Evolutionary conservation across 92 coral and sea anemone genomes (phyloP).

Genomic region (Umimayanthus kanabou): DNA sequence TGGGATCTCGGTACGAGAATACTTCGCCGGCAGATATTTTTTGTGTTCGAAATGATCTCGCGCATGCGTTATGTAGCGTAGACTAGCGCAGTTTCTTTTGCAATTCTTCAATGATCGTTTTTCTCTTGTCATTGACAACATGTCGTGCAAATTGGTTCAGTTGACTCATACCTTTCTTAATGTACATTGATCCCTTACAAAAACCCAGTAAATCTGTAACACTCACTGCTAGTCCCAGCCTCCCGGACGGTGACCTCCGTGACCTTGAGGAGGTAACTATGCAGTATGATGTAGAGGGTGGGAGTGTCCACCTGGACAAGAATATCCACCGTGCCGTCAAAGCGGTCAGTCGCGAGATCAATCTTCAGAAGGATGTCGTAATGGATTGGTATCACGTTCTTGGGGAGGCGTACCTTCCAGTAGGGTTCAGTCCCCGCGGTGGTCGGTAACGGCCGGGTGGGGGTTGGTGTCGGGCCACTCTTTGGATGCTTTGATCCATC

Average conservation of each 20-base stretch:
- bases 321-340: constrained; percentile 70
- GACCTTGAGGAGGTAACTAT: constrained; percentile 75
- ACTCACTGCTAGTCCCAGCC: constrained; percentile 43
- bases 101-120: too few species aligned
- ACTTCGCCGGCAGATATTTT: too few species aligned
- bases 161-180: too few species aligned
- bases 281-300: constrained; percentile 78
- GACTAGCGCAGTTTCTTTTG: too few species aligned
- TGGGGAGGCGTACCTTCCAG: constrained; percentile 91
- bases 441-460: constrained; percentile 68
- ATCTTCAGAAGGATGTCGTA: constrained; percentile 71
- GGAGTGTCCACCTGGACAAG: constrained; percentile 56
- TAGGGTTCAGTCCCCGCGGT: constrained; percentile 85
- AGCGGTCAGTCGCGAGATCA: constrained; percentile 62
- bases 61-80: too few species aligned
- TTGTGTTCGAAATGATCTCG: too few species aligned
- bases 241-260: constrained; percentile 54
- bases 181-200: background rate
- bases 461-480: constrained; percentile 21
- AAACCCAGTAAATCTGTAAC: too few species aligned
- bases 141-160: too few species aligned
- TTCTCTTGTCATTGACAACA: too few species aligned
- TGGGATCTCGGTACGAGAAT: too few species aligned
- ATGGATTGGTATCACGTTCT: constrained; percentile 71
- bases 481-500: background rate